A percentile compares a stretch with the other conserved stretches of the same genome.
Evolutionary conservation across 2,797 vertebrate genomes (phyloP).

Genomic region (Ceryle rudis): DNA sequence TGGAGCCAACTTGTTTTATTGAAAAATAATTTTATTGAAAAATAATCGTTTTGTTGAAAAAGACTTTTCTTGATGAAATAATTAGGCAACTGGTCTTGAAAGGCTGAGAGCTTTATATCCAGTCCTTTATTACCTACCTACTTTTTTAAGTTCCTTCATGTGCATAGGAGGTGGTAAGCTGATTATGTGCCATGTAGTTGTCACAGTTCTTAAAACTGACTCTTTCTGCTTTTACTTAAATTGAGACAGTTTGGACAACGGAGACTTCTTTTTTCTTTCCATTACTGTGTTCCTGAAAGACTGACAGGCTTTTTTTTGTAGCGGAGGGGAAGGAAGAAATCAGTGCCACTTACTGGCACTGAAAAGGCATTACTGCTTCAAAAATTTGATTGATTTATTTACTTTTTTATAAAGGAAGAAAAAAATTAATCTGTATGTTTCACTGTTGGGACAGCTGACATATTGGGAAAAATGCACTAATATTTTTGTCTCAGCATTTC

Average conservation of each 20-base stretch:
- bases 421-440: not conserved
- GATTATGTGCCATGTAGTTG: not conserved
- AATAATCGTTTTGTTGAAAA: not conserved
- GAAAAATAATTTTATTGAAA: not conserved
- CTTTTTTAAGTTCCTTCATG: not conserved
- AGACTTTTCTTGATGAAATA: not conserved
- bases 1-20: not conserved
- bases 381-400: not conserved
- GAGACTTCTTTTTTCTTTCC: not conserved
- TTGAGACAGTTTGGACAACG: not conserved
- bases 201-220: not conserved
- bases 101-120: not conserved
- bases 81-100: not conserved
- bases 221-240: not conserved
- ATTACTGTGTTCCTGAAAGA: not conserved
- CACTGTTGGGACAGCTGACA: not conserved
- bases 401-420: not conserved
- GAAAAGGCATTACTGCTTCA: not conserved
- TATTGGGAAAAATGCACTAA: not conserved
- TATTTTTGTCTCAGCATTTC: constrained; percentile 39
- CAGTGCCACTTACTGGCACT: not conserved
- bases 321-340: not conserved
- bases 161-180: not conserved
- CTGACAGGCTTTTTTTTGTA: not conserved
- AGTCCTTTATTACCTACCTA: not conserved